Evolutionary conservation across 2,113 vertebrate genomes (phyloP).

Genomic region (Erythrocebus patas): DNA sequence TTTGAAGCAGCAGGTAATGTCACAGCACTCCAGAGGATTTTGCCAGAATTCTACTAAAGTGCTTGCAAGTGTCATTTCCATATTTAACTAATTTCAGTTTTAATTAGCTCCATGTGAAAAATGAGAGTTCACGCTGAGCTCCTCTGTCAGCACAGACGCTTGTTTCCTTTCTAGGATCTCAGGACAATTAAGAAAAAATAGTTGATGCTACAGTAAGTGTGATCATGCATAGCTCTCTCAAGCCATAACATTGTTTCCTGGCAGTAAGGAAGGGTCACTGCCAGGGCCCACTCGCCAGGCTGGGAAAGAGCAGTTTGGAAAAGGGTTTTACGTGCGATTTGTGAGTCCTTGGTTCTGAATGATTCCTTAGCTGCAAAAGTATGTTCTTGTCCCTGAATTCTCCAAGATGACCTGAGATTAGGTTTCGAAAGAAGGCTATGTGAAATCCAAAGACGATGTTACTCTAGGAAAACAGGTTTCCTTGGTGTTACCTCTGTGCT

Average conservation of each 20-base stretch:
- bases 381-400: not conserved
- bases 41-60: conserved; percentile 90
- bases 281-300: conserved; percentile 62
- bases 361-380: not conserved
- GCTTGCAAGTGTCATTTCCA: conserved; percentile 92
- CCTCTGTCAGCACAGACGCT: conserved; percentile 87
- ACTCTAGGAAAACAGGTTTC: not conserved
- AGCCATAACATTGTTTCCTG: conserved; percentile 70
- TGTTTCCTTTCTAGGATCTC: conserved; percentile 90
- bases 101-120: conserved; percentile 92
- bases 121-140: conserved; percentile 89
- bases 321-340: conserved; percentile 20
- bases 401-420: not conserved
- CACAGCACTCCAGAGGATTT: conserved; percentile 87
- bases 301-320: conserved; percentile 64
- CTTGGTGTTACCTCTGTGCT: not conserved
- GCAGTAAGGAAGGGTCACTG: conserved; percentile 45
- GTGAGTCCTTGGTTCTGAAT: conserved; percentile 20
- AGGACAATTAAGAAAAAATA: conserved; percentile 86
- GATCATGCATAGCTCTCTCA: conserved; percentile 71
- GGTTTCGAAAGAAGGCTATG: not conserved
- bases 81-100: conserved; percentile 94
- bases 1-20: conserved; percentile 89
- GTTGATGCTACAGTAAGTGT: conserved; percentile 80
- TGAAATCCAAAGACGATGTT: not conserved